These are phyloP conservation scores for Syngnathus scovelli DNA, from an alignment of 2,113 vertebrate species.

Conservation along the genomic window DNA sequence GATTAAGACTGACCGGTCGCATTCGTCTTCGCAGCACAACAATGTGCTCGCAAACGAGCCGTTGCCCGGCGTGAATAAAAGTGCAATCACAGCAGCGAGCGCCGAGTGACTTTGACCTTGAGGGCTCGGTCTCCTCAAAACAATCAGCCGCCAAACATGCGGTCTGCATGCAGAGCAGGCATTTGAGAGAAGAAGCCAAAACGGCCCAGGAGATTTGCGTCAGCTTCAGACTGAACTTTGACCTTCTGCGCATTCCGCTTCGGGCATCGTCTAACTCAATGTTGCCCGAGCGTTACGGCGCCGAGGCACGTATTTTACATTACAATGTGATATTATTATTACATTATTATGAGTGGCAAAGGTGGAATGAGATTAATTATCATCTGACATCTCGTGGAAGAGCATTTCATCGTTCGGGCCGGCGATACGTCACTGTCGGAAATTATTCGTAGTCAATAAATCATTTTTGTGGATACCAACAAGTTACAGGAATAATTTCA, in stretches of 20 bases:
- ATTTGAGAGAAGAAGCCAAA: not conserved
- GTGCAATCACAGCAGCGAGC: conserved; percentile 33
- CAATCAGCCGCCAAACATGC: conserved; percentile 36
- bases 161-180: conserved; percentile 43
- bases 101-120: conserved; percentile 33
- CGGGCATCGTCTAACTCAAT: conserved; percentile 11
- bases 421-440: too few relatives aligned
- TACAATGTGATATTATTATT: too few relatives aligned
- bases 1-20: conserved; percentile 16
- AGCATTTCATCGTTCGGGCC: too few relatives aligned
- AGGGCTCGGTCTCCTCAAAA: conserved; percentile 18
- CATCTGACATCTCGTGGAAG: too few relatives aligned
- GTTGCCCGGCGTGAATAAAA: conserved; percentile 26
- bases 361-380: too few relatives aligned
- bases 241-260: not conserved
- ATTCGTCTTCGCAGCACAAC: conserved; percentile 11
- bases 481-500: not conserved
- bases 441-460: too few relatives aligned
- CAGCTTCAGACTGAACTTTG: conserved; percentile 7
- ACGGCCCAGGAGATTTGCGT: conserved; percentile 23
- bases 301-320: too few relatives aligned
- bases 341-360: too few relatives aligned
- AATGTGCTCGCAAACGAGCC: not conserved
- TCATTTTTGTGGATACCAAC: not conserved
- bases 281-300: too few relatives aligned